Evolutionary conservation across 2,113 vertebrate genomes (phyloP), one percentile per base, ranked within the genome.

Genomic region (Petrocephalus zakoni): DNA sequence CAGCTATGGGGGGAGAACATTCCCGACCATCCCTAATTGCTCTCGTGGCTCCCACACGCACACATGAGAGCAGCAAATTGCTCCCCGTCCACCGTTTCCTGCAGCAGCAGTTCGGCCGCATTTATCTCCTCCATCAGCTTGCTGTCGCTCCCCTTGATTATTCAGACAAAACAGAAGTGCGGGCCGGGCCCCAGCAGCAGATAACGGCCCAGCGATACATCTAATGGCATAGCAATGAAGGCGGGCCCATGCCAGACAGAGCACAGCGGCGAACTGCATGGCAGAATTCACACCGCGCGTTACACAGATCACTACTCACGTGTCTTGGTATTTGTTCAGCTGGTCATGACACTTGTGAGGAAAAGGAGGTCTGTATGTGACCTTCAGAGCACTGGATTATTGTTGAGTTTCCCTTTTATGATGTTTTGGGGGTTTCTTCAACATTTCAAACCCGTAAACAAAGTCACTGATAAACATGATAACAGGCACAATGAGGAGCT

Each of bases 91-190:
- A 90, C 87, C 86, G 1, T 68, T 68, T 68, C 61, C 61, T 68
- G 61, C 25, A n/a, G 61, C 85, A 91, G 91, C 92, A 93, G 94
- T 94, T 94, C 93, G 90, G 89, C 88, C 90, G 78, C 87, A 78
- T 88, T 89, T 94, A 94, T 96, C 93, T 91, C 90, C 93, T 89
- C 51, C 86, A 96, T 95, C 94, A 91, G 93, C 93, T 94, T 92
- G 92, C 93, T 94, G 93, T 92, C 93, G 92, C 93, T 91, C 92
- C 91, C 90, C 94, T 93, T 96, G 95, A 96, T 96, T 96, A 92
- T 94, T 92, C 90, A 96, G 95, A 95, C 95, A 95, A 94, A 96
- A 96, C 95, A 96, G 92, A 94, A 92, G 92, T 82, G 92, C 47
- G 88, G 72, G 89, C 89, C 34, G 1, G 46, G 34, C 88, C 89